These are phyloP conservation scores for Bucco capensis DNA, from an alignment of 2,113 vertebrate genomes.

Conservation along the genomic window DNA sequence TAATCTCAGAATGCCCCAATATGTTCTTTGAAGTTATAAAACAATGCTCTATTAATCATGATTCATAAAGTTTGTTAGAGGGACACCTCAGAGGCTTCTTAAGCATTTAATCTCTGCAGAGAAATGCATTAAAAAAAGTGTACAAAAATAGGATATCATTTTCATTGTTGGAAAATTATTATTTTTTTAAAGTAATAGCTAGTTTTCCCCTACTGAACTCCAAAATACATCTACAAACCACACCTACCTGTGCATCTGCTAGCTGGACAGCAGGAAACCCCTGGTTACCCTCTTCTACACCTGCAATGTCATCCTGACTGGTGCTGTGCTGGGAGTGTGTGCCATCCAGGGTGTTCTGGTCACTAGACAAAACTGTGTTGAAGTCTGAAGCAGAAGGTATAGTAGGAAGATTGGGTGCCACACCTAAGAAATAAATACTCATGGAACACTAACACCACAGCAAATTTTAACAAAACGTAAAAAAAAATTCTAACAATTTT, in stretches of 20 bases:
- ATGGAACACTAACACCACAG: constrained; percentile 44
- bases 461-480: neutral
- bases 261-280: constrained; percentile 95
- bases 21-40: neutral
- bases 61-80: neutral
- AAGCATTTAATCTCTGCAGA: neutral
- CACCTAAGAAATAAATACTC: constrained; percentile 73
- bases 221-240: neutral
- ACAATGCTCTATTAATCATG: neutral
- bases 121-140: neutral
- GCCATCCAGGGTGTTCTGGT: constrained; percentile 95
- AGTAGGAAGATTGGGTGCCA: constrained; percentile 88
- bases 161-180: neutral
- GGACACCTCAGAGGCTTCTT: neutral
- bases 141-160: neutral
- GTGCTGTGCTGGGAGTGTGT: constrained; percentile 95
- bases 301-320: constrained; percentile 92
- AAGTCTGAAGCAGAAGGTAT: constrained; percentile 97
- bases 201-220: neutral
- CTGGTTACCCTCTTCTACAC: constrained; percentile 89
- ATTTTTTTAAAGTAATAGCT: neutral
- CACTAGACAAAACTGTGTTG: constrained; percentile 93
- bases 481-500: too few relatives aligned
- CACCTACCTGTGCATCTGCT: constrained; percentile 92
- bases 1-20: neutral